Evolutionary conservation across 2,888 invertebrate genomes (phyloP).

Genomic region (Macaria liturata): DNA sequence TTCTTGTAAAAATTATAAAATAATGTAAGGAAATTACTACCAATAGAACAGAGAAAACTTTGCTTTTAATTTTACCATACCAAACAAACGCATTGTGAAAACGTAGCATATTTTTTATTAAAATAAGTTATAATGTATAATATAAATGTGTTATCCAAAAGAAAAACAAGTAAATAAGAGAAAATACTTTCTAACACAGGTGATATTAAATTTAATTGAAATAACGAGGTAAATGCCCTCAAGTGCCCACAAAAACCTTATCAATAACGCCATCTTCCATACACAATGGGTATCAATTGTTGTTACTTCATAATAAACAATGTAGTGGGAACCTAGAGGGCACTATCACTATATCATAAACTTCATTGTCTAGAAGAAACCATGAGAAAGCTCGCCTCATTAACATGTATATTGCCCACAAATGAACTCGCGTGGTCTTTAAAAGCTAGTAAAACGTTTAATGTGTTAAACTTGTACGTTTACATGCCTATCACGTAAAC

Average conservation of each 20-base stretch:
- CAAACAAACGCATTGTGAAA: too few relatives aligned
- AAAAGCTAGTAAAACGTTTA: conserved; percentile 27
- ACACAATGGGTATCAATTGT: conserved; percentile 32
- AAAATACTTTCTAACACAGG: too few relatives aligned
- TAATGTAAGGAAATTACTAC: too few relatives aligned
- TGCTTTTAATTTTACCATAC: too few relatives aligned
- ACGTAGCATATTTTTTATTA: too few relatives aligned
- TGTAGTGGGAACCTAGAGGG: conserved; percentile 39
- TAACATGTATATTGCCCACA: conserved; percentile 43
- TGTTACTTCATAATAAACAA: conserved; percentile 29
- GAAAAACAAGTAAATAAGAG: too few relatives aligned
- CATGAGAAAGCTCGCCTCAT: conserved; percentile 51
- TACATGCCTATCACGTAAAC: conserved; percentile 23
- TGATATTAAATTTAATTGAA: too few relatives aligned
- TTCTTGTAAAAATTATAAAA: too few relatives aligned
- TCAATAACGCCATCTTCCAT: conserved; percentile 20
- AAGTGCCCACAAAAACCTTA: conserved; percentile 19
- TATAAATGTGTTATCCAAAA: too few relatives aligned
- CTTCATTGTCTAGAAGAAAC: conserved; percentile 42
- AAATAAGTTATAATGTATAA: too few relatives aligned
- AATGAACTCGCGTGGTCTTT: conserved; percentile 32
- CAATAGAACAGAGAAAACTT: too few relatives aligned
- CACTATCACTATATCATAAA: conserved; percentile 24
- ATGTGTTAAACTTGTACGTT: conserved; percentile 8
- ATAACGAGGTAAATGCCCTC: not conserved